A percentile compares a stretch with the other conserved stretches of the same genome.
These are phyloP conservation scores for Petrosia ficiformis DNA, from an alignment of 37 sponge, comb jelly and placozoan species.

Conservation along the genomic window DNA sequence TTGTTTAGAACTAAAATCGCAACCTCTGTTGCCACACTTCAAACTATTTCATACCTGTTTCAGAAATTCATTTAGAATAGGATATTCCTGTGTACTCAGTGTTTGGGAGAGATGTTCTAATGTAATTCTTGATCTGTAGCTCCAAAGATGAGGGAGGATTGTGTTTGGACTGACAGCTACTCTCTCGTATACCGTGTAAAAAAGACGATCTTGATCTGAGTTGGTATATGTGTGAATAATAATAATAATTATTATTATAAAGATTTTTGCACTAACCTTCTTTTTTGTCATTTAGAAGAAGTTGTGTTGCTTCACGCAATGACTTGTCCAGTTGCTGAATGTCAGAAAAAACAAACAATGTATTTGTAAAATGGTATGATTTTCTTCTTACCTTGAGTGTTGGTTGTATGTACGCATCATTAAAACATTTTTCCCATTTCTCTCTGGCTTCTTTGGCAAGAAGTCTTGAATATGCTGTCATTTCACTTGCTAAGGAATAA, in stretches of 20 bases:
- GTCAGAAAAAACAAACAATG: neutral
- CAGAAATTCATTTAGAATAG: constrained; percentile 60
- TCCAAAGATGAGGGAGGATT: constrained; percentile 61
- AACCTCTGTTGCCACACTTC: too few species aligned
- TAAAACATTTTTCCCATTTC: constrained; percentile 51
- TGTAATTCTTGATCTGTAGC: constrained; percentile 46
- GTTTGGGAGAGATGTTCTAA: constrained; percentile 49
- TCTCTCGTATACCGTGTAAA: constrained; percentile 61
- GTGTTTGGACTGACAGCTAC: neutral
- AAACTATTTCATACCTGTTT: constrained; percentile 32
- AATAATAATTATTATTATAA: neutral
- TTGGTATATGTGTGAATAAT: too few species aligned
- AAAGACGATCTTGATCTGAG: constrained; percentile 62
- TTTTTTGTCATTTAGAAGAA: constrained; percentile 45
- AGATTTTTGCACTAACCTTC: constrained; percentile 39
- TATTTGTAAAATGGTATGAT: neutral
- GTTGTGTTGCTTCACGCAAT: constrained; percentile 19
- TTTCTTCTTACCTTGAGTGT: constrained; percentile 12
- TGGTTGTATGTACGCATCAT: constrained; percentile 40
- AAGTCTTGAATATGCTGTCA: too few species aligned
- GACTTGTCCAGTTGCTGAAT: constrained; percentile 10
- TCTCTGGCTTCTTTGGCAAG: constrained; percentile 11
- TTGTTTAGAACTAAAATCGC: too few species aligned
- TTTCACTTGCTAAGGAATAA: too few species aligned
- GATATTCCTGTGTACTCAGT: constrained; percentile 25